phyloP scores from a whole-genome alignment of 53 echinoderm and acorn worm species.

The Zoroaster sp. region DNA sequence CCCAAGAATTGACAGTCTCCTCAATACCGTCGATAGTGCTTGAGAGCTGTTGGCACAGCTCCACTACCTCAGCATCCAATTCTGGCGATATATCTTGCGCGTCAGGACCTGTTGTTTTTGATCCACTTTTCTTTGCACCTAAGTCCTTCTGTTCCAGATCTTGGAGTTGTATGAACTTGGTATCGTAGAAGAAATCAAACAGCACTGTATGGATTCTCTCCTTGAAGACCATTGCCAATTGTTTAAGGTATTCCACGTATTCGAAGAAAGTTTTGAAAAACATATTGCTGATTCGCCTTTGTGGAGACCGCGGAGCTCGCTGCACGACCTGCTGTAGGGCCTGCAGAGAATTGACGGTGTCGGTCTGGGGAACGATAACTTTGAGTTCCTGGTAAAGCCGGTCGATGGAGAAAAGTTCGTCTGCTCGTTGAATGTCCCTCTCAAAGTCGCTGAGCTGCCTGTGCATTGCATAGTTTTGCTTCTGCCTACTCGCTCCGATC shows the following conservation, averaged over 20 bases:
- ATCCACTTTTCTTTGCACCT: not conserved
- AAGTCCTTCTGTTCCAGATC: not conserved
- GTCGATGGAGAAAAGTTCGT: conserved; percentile 52
- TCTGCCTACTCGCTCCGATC: conserved; percentile 67
- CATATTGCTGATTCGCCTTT: not conserved
- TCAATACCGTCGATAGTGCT: conserved; percentile 68
- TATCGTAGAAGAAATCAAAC: conserved; percentile 83
- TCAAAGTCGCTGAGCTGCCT: conserved; percentile 75
- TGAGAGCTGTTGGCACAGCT: conserved; percentile 74
- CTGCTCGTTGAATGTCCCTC: conserved; percentile 36
- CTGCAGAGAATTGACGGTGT: conserved; percentile 55
- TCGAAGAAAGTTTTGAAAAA: conserved; percentile 70
- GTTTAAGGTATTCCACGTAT: conserved; percentile 60
- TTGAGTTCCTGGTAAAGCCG: conserved; percentile 64
- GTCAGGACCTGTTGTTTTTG: not conserved
- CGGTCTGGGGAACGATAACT: conserved; percentile 62
- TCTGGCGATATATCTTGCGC: not conserved
- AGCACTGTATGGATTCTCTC: conserved; percentile 82
- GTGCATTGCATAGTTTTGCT: conserved; percentile 90
- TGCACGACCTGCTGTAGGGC: conserved; percentile 63
- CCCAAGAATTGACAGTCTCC: conserved; percentile 69
- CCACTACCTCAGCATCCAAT: conserved; percentile 7
- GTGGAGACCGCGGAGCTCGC: conserved; percentile 16
- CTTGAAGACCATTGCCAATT: conserved; percentile 64
- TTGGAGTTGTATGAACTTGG: not conserved